These are phyloP conservation scores for Gorsachius magnificus DNA, from an alignment of 2,797 vertebrate genomes.

Conservation along the genomic window DNA sequence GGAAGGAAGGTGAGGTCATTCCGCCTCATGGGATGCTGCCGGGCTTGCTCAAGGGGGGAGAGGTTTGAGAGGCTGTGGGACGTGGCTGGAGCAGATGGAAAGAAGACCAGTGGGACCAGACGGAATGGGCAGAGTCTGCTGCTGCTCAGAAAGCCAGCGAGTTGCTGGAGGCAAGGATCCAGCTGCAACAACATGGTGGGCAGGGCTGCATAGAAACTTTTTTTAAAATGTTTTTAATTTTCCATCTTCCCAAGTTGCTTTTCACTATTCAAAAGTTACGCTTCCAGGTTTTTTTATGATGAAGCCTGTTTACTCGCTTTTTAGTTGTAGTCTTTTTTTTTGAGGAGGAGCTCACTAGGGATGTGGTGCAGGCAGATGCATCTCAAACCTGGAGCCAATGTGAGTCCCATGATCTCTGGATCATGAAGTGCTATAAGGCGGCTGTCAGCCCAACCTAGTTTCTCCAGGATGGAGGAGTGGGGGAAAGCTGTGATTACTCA, in stretches of 20 bases:
- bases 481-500: background rate
- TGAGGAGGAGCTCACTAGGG: background rate
- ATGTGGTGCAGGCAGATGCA: background rate
- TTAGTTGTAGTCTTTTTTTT: background rate
- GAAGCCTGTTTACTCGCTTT: background rate
- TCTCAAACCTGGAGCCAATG: background rate
- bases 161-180: background rate
- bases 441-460: background rate
- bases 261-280: background rate
- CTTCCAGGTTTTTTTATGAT: background rate
- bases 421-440: background rate
- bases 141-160: background rate
- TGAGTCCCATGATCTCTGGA: background rate
- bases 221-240: background rate
- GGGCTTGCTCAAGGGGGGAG: background rate
- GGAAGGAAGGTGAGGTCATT: conserved; percentile 4
- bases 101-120: background rate
- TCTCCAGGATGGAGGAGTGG: background rate
- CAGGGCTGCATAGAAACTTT: background rate
- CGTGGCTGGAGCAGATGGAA: background rate
- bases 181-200: background rate
- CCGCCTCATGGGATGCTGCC: background rate
- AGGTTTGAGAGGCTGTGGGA: background rate
- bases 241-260: background rate
- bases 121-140: background rate